These are phyloP conservation scores for Lindbergichthys nudifrons DNA, from an alignment of 2,797 vertebrate genomes.

Conservation along the genomic window DNA sequence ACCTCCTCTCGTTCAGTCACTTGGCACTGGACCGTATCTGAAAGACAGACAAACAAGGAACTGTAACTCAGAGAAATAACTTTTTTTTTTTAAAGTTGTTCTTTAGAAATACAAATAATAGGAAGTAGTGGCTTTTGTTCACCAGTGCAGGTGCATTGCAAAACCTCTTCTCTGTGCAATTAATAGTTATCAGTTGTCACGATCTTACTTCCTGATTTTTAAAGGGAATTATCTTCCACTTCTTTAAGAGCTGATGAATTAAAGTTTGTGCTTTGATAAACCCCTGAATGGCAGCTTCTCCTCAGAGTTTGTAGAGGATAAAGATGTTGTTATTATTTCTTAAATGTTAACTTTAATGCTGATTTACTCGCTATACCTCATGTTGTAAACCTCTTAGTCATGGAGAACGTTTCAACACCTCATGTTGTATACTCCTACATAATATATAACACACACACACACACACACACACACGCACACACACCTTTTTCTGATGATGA, in stretches of 20 bases:
- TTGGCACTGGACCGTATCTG: conserved; percentile 6
- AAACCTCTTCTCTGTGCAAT: not conserved
- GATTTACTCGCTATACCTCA: not conserved
- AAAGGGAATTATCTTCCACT: not conserved
- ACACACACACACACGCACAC: not conserved
- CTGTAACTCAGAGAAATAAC: too few species aligned
- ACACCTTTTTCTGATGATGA: conserved; percentile 34
- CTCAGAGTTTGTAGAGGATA: too few species aligned
- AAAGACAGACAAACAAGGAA: conserved; percentile 4
- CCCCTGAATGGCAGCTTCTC: not conserved
- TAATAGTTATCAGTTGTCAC: too few species aligned
- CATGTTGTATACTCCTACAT: not conserved
- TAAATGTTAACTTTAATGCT: too few species aligned
- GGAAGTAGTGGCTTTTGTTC: not conserved
- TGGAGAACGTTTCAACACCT: not conserved
- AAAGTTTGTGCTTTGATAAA: not conserved
- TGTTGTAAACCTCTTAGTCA: not conserved
- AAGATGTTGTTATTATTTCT: too few species aligned
- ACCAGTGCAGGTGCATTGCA: not conserved
- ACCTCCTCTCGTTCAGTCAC: conserved; percentile 13
- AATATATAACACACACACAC: too few species aligned
- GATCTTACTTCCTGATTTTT: not conserved
- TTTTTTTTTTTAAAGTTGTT: too few species aligned
- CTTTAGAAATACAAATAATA: too few species aligned
- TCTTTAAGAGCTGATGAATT: not conserved